These are phyloP conservation scores for Drosophila busckii DNA, from an alignment of 1,140 invertebrate genomes.

Conservation along the genomic window DNA sequence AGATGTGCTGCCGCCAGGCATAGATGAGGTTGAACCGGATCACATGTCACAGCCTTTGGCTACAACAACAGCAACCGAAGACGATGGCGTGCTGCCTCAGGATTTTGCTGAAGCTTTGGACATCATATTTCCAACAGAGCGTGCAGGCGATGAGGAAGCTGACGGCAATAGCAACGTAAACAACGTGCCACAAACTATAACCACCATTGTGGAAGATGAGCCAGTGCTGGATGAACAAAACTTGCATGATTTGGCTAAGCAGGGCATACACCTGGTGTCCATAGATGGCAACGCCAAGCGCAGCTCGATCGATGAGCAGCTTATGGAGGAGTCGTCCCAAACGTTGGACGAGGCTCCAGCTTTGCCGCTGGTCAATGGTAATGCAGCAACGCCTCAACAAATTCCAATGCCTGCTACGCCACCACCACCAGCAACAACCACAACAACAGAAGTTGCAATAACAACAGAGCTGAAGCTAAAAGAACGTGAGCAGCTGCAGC, in stretches of 20 bases:
- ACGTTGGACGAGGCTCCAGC: constrained; percentile 22
- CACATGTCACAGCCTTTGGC: constrained; percentile 53
- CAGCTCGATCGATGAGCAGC: too few species aligned
- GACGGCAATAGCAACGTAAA: constrained; percentile 16
- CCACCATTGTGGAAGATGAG: constrained; percentile 62
- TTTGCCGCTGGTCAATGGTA: constrained; percentile 31
- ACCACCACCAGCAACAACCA: constrained; percentile 9
- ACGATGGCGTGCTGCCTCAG: constrained; percentile 80
- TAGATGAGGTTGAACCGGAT: constrained; percentile 69
- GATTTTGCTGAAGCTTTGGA: constrained; percentile 86
- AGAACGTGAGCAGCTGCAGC: constrained; percentile 4
- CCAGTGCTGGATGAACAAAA: constrained; percentile 52
- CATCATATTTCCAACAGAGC: constrained; percentile 83
- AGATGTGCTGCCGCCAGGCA: constrained; percentile 69
- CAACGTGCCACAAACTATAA: constrained; percentile 43
- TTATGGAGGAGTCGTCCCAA: too few species aligned
- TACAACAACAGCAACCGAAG: constrained; percentile 16
- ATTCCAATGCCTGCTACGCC: too few species aligned
- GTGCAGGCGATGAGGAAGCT: constrained; percentile 18
- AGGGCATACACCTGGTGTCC: constrained; percentile 69
- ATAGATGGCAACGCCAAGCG: constrained; percentile 50
- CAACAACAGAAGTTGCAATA: too few species aligned
- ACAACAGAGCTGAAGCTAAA: constrained; percentile 12
- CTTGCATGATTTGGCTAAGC: constrained; percentile 61
- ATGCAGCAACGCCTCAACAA: too few species aligned